Evolutionary conservation across 2,888 invertebrate species (phyloP).

Genomic region (Pemphredon lugubris): DNA sequence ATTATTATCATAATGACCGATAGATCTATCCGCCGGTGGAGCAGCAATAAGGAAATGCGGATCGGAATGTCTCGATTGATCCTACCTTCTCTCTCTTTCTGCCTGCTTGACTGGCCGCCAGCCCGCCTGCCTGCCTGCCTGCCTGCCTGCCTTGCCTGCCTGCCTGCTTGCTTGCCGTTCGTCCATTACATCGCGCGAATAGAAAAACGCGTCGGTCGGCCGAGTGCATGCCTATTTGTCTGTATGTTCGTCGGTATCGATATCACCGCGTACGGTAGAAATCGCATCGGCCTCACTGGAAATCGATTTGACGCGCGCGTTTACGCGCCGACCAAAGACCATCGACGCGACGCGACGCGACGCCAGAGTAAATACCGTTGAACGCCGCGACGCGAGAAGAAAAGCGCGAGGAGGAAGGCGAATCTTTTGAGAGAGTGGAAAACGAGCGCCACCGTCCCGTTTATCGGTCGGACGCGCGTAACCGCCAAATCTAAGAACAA

Average conservation of each 20-base stretch:
- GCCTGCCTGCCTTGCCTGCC: constrained; percentile 23
- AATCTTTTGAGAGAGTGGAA: too few relatives aligned
- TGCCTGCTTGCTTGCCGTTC: constrained; percentile 16
- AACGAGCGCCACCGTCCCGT: too few relatives aligned
- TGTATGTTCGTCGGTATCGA: constrained; percentile 59
- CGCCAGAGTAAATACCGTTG: neutral
- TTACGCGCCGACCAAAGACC: neutral
- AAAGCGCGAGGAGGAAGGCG: too few relatives aligned
- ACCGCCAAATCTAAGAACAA: too few relatives aligned
- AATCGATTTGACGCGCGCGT: neutral
- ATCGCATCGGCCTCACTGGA: constrained; percentile 33
- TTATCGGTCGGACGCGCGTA: too few relatives aligned
- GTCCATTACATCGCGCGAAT: constrained; percentile 61
- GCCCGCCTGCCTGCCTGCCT: constrained; percentile 10
- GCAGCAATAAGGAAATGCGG: constrained; percentile 78
- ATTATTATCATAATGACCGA: constrained; percentile 77
- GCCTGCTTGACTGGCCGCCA: too few relatives aligned
- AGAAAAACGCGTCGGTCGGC: constrained; percentile 50
- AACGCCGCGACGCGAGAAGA: too few relatives aligned
- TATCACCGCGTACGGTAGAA: constrained; percentile 43
- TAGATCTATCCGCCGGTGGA: constrained; percentile 65
- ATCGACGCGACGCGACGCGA: neutral
- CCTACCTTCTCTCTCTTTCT: constrained; percentile 38
- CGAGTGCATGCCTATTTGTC: constrained; percentile 59
- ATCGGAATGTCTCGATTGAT: constrained; percentile 76